Evolutionary conservation across 1,140 invertebrate species (phyloP).

Genomic region (Trypoxylus dichotomus): DNA sequence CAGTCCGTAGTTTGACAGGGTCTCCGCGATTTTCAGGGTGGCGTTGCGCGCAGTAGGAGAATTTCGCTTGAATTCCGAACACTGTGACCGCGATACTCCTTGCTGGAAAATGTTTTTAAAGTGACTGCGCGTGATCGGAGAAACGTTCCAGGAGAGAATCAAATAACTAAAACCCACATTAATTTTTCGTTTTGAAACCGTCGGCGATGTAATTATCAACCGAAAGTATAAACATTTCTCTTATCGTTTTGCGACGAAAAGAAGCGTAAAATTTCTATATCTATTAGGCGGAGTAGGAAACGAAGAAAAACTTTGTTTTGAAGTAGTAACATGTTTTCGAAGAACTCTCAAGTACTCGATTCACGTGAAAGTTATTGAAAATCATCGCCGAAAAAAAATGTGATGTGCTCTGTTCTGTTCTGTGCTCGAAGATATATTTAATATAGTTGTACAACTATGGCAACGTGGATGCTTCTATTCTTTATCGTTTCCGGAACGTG

Average conservation of each 20-base stretch:
- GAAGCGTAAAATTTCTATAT: not conserved
- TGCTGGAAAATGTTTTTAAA: conserved; percentile 31
- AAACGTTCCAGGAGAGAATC: not conserved
- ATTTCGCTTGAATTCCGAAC: conserved; percentile 29
- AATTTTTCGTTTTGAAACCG: not conserved
- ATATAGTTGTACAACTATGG: conserved; percentile 26
- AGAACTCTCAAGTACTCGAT: not conserved
- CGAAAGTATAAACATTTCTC: not conserved
- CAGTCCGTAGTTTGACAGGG: conserved; percentile 24
- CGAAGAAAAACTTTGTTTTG: conserved; percentile 26
- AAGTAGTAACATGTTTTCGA: conserved; percentile 15
- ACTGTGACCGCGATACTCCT: conserved; percentile 27
- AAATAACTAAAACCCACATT: not conserved
- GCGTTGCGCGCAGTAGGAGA: conserved; percentile 32
- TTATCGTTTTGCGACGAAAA: not conserved
- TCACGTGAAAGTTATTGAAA: not conserved
- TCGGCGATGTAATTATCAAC: conserved; percentile 10
- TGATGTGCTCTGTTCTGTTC: conserved; percentile 30
- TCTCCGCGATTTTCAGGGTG: conserved; percentile 35
- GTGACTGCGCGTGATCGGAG: conserved; percentile 28
- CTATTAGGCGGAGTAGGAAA: not conserved
- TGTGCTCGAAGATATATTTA: conserved; percentile 14
- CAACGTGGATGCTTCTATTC: conserved; percentile 31
- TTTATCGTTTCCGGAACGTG: conserved; percentile 27
- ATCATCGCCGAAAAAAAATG: not conserved